Base-by-base conservation (phyloP, 1,140 invertebrate genomes). In the Babylonia areolata region DNA sequence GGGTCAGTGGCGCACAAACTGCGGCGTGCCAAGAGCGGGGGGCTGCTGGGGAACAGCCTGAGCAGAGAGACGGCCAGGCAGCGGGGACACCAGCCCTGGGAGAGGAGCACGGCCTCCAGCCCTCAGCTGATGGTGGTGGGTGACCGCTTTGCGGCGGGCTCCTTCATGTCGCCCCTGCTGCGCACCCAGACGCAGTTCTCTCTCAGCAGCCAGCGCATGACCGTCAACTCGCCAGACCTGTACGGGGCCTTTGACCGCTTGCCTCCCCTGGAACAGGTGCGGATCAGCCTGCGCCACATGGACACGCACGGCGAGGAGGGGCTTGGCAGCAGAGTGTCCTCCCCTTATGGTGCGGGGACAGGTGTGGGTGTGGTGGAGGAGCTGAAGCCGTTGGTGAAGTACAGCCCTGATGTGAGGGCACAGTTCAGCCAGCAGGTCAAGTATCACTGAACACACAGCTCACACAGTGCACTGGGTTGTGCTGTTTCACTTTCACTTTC, bases 151-250 rank as follows among this genome's bases (percentile, higher is more conserved):
- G 85, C 86, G 3, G 87, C 90, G 0, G 88, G 91, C 0, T 58
- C 89, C 5, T 85, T 77, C 23, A 85, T 91, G 37, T 91, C 92
- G 0, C 92, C 91, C 11, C 85, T 92, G 75, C 88, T 92, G 69
- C 89, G 92, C 54, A 91, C 91, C 33, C 90, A 90, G 73, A 93
- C 92, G 28, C 92, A 93, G 87, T 93, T 92, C 79, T 93, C 92
- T 0, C 78, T 89, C n/a, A 93, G 92, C 85, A 91, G 87, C 78
- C 89, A 91, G 58, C 84, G 92, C 58, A 89, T 89, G 40, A 92
- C 89, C 69, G 42, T 85, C 31, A 87, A 87, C 85, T 92, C 90
- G 88, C 93, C 93, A 2, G 93, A 93, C 46, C 85, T 87, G 0
- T 79, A 84, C 20, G 78, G 81, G 3, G 87, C 85, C 46, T 86